phyloP scores from a whole-genome alignment of 2,113 vertebrate genomes.

The Calypte anna region DNA sequence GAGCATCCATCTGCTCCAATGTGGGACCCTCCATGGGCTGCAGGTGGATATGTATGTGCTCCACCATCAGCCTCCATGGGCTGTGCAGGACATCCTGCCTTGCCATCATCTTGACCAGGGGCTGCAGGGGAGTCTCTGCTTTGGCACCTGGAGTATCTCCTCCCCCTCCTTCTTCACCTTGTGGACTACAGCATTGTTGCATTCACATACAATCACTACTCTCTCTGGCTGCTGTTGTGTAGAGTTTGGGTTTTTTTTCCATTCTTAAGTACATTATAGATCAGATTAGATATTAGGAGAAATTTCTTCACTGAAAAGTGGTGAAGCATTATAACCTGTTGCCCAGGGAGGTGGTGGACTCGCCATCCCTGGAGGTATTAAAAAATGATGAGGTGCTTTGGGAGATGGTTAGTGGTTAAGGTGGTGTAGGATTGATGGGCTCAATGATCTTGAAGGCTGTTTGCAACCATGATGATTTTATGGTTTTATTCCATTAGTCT shows the following conservation, averaged over 20 bases:
- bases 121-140: not conserved
- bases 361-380: too few relatives aligned
- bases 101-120: not conserved
- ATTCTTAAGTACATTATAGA: not conserved
- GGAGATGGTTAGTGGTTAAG: too few relatives aligned
- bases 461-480: too few relatives aligned
- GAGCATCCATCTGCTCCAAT: not conserved
- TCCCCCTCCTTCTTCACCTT: not conserved
- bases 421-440: too few relatives aligned
- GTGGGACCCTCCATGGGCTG: accelerated
- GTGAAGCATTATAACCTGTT: too few relatives aligned
- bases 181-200: not conserved
- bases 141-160: not conserved
- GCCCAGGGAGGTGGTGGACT: too few relatives aligned
- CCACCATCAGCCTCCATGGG: not conserved
- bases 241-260: not conserved
- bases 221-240: not conserved
- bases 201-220: not conserved
- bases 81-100: not conserved
- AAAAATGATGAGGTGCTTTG: too few relatives aligned
- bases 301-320: too few relatives aligned
- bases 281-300: too few relatives aligned
- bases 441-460: too few relatives aligned
- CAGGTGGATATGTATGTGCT: not conserved
- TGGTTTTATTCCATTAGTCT: too few relatives aligned